A percentile compares a stretch with the other conserved stretches of the same genome.
Conservation (phyloP, 1,140 invertebrate species). For the Steinernema feltiae region DNA sequence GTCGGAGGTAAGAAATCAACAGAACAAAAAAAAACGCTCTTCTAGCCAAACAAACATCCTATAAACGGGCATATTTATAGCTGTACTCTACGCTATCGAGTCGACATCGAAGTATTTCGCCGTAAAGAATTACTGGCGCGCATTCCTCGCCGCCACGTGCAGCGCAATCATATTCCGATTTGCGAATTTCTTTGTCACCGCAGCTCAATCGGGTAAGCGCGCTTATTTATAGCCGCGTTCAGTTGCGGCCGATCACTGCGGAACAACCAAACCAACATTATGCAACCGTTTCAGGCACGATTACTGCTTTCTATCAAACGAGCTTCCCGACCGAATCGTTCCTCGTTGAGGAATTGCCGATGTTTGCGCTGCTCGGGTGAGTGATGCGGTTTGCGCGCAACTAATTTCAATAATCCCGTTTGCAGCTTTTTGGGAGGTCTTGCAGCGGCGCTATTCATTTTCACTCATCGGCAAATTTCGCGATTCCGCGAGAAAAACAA, state of each 20-base stretch:
- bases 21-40: too few species aligned
- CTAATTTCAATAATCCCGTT: slow-evolving; percentile 34
- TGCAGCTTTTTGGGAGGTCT: slow-evolving; percentile 75
- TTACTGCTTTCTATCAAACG: slow-evolving; percentile 90
- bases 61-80: slow-evolving; percentile 59
- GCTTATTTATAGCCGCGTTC: too few species aligned
- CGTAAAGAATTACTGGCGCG: slow-evolving; percentile 93
- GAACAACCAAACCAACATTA: slow-evolving; percentile 14
- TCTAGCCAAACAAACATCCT: background rate
- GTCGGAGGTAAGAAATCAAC: slow-evolving; percentile 52
- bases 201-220: slow-evolving; percentile 28
- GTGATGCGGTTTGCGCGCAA: slow-evolving; percentile 23
- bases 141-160: slow-evolving; percentile 92
- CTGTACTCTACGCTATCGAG: slow-evolving; percentile 94
- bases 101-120: slow-evolving; percentile 97
- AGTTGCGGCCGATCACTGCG: too few species aligned
- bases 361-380: slow-evolving; percentile 86
- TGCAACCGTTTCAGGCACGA: slow-evolving; percentile 67
- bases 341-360: slow-evolving; percentile 87
- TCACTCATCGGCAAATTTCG: slow-evolving; percentile 70
- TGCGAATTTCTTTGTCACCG: slow-evolving; percentile 40
- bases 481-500: slow-evolving; percentile 28
- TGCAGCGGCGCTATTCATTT: slow-evolving; percentile 82
- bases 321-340: slow-evolving; percentile 90
- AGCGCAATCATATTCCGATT: slow-evolving; percentile 87